phyloP scores from a whole-genome alignment of 2,888 invertebrate genomes.

The Athalia rosae region DNA sequence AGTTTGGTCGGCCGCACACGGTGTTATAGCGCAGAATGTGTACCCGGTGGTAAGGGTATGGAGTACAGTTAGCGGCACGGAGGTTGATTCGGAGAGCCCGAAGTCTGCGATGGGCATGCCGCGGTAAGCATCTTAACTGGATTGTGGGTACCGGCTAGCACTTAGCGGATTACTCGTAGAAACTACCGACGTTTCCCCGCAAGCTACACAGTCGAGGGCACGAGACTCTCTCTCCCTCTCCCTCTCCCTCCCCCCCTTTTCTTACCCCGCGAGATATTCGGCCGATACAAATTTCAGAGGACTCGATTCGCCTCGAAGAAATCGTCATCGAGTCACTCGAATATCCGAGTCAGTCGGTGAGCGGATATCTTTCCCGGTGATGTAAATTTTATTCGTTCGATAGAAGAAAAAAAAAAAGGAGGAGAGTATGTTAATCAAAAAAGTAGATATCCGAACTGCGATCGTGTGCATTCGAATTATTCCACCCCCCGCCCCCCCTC shows the following conservation, averaged over 20 bases:
- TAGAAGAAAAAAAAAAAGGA: too few relatives aligned
- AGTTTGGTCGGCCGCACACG: too few relatives aligned
- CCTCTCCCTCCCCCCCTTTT: neutral
- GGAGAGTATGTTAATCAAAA: too few relatives aligned
- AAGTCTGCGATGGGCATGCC: slow-evolving; percentile 23
- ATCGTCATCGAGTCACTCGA: too few relatives aligned
- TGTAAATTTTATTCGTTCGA: too few relatives aligned
- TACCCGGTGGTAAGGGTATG: neutral
- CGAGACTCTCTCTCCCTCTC: neutral
- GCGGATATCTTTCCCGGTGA: too few relatives aligned
- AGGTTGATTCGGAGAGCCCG: slow-evolving; percentile 25
- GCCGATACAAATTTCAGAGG: neutral
- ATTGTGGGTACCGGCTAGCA: slow-evolving; percentile 43
- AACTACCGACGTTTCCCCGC: neutral
- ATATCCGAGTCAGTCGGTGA: too few relatives aligned
- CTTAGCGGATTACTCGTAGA: slow-evolving; percentile 37
- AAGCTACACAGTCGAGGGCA: too few relatives aligned
- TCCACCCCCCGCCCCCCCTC: neutral
- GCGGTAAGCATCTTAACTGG: slow-evolving; percentile 40
- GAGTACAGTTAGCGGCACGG: neutral
- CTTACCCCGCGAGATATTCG: neutral
- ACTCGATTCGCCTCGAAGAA: too few relatives aligned
- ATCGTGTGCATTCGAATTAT: neutral
- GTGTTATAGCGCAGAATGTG: too few relatives aligned
- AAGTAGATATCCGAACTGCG: neutral